Conservation (phyloP, 2,888 invertebrate genomes). For the Adela reaumurella region DNA sequence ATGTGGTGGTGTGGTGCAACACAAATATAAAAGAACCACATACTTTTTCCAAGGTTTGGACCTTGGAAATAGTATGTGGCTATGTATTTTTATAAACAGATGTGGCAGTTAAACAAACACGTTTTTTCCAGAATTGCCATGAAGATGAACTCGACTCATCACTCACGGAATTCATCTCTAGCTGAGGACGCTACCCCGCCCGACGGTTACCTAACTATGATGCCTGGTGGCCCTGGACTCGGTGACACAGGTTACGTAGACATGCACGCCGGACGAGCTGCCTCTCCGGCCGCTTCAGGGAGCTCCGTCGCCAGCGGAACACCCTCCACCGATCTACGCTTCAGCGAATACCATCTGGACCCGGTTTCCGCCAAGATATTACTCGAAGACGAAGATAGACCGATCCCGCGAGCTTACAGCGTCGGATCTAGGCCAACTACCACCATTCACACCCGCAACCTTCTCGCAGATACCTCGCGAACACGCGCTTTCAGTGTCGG, state of each 20-base stretch:
- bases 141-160: conserved; percentile 33
- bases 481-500: conserved; percentile 78
- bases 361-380: conserved; percentile 74
- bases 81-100: conserved; percentile 6
- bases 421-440: conserved; percentile 33
- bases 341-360: conserved; percentile 76
- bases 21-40: too few species aligned
- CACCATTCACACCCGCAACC: conserved; percentile 17
- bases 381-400: conserved; percentile 58
- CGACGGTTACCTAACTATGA: conserved; percentile 67
- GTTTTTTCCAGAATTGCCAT: conserved; percentile 23
- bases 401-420: conserved; percentile 68
- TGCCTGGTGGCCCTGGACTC: conserved; percentile 28
- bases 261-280: conserved; percentile 34
- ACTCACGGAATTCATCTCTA: conserved; percentile 62
- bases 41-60: too few species aligned
- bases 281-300: conserved; percentile 64
- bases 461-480: conserved; percentile 38
- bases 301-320: conserved; percentile 76
- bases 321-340: conserved; percentile 74
- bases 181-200: conserved; percentile 33
- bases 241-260: conserved; percentile 56
- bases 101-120: too few species aligned
- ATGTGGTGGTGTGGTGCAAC: too few species aligned
- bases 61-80: too few species aligned